Evolutionary conservation across 2,888 invertebrate genomes (phyloP).

Genomic region (Anodontia alba): DNA sequence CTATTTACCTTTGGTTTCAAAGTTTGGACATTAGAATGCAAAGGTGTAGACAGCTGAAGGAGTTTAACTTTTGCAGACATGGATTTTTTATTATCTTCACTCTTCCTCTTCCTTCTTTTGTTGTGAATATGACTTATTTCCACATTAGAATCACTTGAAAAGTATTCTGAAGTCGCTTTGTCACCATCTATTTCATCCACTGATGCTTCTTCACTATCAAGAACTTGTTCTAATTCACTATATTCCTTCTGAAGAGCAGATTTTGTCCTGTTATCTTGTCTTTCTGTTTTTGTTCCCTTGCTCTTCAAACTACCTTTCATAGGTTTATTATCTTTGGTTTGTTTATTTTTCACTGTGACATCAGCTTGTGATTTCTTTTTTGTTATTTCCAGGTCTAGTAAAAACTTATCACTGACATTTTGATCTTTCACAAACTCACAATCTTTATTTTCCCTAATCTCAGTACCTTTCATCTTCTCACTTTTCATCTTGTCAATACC

Average conservation of each 20-base stretch:
- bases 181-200: constrained; percentile 8
- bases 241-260: neutral
- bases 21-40: neutral
- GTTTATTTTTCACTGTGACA: neutral
- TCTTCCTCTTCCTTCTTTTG: neutral
- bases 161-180: neutral
- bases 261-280: neutral
- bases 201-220: neutral
- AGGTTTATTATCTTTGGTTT: neutral
- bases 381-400: neutral
- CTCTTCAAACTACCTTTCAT: neutral
- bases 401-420: too few species aligned
- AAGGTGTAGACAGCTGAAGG: neutral
- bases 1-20: neutral
- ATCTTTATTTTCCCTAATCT: neutral
- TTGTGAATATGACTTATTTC: neutral
- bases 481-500: neutral
- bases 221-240: neutral
- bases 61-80: constrained; percentile 1
- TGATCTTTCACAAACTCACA: too few species aligned
- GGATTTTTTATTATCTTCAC: neutral
- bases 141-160: neutral
- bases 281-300: neutral
- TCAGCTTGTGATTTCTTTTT: neutral
- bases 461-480: neutral